Percentiles rank a stretch among this genome's conserved stretches.
Conservation (phyloP, 2,888 invertebrate genomes). For the Pimpla rufipes region DNA sequence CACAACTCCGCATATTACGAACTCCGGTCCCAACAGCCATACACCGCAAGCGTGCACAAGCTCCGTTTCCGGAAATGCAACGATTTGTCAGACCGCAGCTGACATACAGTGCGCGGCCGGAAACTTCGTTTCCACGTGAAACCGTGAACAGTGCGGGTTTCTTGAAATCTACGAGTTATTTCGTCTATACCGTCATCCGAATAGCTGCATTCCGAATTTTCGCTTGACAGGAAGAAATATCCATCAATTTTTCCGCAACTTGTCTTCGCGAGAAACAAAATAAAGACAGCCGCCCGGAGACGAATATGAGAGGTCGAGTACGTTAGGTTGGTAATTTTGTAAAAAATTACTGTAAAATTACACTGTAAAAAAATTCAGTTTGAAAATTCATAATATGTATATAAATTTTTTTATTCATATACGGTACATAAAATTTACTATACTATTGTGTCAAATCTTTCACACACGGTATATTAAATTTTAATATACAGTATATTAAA, state of each 20-base stretch:
- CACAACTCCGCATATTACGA: conserved; percentile 44
- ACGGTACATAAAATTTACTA: too few relatives aligned
- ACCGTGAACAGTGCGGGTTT: conserved; percentile 40
- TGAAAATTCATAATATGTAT: too few relatives aligned
- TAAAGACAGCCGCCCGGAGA: background rate
- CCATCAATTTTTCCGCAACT: background rate
- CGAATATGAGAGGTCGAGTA: too few relatives aligned
- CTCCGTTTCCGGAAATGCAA: conserved; percentile 63
- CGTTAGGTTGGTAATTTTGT: too few relatives aligned
- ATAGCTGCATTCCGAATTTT: conserved; percentile 1
- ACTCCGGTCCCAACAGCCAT: conserved; percentile 45
- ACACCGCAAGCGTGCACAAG: conserved; percentile 61
- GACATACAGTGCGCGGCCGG: conserved; percentile 51
- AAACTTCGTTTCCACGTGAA: conserved; percentile 52
- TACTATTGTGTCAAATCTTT: too few relatives aligned
- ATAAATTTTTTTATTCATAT: too few relatives aligned
- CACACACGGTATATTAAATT: too few relatives aligned
- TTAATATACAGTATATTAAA: too few relatives aligned
- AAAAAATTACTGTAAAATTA: too few relatives aligned
- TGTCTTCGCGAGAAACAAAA: background rate
- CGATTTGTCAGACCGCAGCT: conserved; percentile 64
- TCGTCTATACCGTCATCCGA: background rate
- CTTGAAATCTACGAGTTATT: conserved; percentile 43
- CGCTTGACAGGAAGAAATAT: conserved; percentile 10
- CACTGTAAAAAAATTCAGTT: too few relatives aligned